Evolutionary conservation across 2,888 invertebrate species (phyloP).

Genomic region (Lithosia quadra): DNA sequence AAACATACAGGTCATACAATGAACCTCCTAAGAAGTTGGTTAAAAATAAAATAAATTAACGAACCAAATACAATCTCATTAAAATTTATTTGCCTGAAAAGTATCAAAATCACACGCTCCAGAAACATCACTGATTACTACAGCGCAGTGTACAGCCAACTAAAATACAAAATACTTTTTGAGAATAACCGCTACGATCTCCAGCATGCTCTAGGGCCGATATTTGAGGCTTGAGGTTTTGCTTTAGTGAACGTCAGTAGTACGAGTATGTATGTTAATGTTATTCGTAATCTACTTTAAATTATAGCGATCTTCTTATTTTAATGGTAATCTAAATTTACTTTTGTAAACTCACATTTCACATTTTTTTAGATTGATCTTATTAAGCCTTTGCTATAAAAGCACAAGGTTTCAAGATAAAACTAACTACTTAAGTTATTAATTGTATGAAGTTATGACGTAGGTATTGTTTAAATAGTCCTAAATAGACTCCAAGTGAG

Average conservation of each 20-base stretch:
- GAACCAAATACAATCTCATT: background rate
- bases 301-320: constrained; percentile 26
- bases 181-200: constrained; percentile 43
- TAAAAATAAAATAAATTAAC: background rate
- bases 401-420: no score
- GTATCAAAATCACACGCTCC: constrained; percentile 49
- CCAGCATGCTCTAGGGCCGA: constrained; percentile 8
- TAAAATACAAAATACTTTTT: constrained; percentile 46
- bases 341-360: background rate
- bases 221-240: constrained; percentile 30
- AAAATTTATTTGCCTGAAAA: constrained; percentile 10
- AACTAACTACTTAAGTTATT: no score
- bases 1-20: no score
- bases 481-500: no score
- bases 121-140: constrained; percentile 27
- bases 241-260: constrained; percentile 26
- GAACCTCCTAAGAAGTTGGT: no score
- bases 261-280: constrained; percentile 38
- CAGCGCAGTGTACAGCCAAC: constrained; percentile 15
- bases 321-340: constrained; percentile 3
- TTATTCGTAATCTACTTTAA: constrained; percentile 43
- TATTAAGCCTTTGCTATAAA: no score
- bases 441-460: no score
- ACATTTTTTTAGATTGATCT: background rate
- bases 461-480: no score